Percentiles rank a stretch among this genome's conserved stretches.
Evolutionary conservation across 2,888 invertebrate genomes (phyloP).

Genomic region (Lepidochrysops patricia): DNA sequence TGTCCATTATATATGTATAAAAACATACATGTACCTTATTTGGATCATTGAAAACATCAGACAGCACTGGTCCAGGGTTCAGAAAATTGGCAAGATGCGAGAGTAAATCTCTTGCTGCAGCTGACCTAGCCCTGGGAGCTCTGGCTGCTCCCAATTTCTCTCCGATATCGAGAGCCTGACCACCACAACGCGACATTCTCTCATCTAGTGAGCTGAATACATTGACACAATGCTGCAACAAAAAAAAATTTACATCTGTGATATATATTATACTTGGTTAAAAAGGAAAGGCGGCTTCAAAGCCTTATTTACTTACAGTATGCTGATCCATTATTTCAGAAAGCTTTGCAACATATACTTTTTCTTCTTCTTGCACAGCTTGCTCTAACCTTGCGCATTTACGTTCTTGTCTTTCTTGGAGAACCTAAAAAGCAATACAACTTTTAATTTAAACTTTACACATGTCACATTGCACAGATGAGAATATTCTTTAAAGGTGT

Average conservation of each 20-base stretch:
- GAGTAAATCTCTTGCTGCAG: constrained; percentile 94
- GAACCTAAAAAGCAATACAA: constrained; percentile 57
- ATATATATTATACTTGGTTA: no score
- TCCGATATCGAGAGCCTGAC: constrained; percentile 97
- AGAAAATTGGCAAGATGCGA: constrained; percentile 94
- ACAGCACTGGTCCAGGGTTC: constrained; percentile 86
- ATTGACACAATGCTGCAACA: constrained; percentile 82
- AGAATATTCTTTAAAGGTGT: no score
- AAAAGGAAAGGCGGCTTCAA: no score
- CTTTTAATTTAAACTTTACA: no score
- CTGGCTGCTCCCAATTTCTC: constrained; percentile 98
- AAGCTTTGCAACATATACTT: constrained; percentile 85
- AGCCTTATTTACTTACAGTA: constrained; percentile 81
- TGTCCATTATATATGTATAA: no score
- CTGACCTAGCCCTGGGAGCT: constrained; percentile 93
- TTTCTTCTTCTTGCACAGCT: constrained; percentile 89
- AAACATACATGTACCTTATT: constrained; percentile 75
- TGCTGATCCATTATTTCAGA: constrained; percentile 89
- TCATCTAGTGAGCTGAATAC: constrained; percentile 95
- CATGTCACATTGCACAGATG: no score
- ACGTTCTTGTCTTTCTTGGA: constrained; percentile 89
- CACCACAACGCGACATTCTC: constrained; percentile 96
- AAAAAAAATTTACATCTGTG: no score
- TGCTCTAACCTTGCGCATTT: constrained; percentile 90
- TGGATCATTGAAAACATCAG: constrained; percentile 90